Evolutionary conservation across 2,797 vertebrate species (phyloP).

Genomic region (Paguma larvata): DNA sequence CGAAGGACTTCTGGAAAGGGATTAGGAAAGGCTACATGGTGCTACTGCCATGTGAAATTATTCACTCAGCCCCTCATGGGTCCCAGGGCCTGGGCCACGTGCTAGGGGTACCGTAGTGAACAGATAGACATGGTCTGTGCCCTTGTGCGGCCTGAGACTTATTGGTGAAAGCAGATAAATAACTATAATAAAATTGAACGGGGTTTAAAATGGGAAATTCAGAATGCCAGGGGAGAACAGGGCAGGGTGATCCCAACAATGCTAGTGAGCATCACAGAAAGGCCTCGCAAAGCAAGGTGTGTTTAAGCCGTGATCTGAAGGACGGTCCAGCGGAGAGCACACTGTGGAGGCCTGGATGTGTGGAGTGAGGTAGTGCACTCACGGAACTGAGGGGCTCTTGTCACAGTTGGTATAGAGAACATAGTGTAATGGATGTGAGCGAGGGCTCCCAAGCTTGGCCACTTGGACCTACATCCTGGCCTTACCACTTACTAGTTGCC

Average conservation of each 20-base stretch:
- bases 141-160: not conserved
- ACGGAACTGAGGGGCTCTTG: not conserved
- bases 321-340: not conserved
- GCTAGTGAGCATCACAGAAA: not conserved
- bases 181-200: not conserved
- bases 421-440: not conserved
- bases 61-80: not conserved
- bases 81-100: not conserved
- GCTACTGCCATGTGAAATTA: not conserved
- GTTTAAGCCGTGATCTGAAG: not conserved
- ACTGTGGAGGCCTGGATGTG: not conserved
- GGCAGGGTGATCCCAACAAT: not conserved
- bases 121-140: not conserved
- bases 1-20: not conserved
- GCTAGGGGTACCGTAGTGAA: not conserved
- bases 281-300: not conserved
- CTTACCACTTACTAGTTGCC: not conserved
- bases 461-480: not conserved
- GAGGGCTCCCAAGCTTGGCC: not conserved
- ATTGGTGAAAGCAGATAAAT: not conserved
- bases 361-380: not conserved
- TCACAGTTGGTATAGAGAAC: not conserved
- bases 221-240: not conserved
- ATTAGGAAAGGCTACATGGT: not conserved
- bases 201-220: not conserved